Evolutionary conservation across 2,113 vertebrate genomes (phyloP), one percentile per base, ranked within the genome.

Genomic region (Nesoenas mayeri): DNA sequence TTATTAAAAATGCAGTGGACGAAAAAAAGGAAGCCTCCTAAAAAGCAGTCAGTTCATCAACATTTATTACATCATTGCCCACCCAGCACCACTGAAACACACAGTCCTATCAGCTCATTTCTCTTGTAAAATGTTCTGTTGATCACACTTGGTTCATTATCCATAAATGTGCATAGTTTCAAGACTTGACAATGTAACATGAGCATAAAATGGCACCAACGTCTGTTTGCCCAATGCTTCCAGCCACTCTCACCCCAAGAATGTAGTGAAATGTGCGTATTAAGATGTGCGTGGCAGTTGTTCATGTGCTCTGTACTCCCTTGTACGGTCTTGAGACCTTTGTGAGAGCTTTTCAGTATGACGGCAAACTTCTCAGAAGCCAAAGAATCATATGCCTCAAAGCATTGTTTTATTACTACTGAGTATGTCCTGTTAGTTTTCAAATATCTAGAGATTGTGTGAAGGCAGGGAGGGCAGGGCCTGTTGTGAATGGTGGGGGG

Each of bases 1-100:
- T 97, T 97, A 97, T 97, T 96, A 96, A 93, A 97, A 97, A 82
- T 40, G 65, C 34, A 90, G 42, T 60, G 78, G 80, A 95, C 74
- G 60, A 79, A 88, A 70, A 85, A 51, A 42, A 44, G 67, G 79
- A 95, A 74, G 78, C 58, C 36, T 94, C 34, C 70, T 66, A 92
- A 86, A 47, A 93, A 88, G 42, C 31, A 90, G 67, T 87, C 67
- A 91, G 20, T 70, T 86, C 20, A 71, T 92, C 58, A 94, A 67
- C 18, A 31, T 50, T 1, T 28, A 20, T 80, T 53, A 89, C 21
- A 85, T 32, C 29, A 28, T 9, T 53, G 65, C 44, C 34, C 38
- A 65, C 38, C 58, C 71, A 88, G 88, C 65, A 93, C 53, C 79
- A 84, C n/a, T 28, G 32, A 94, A 73, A 74, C 26, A 28, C 4